These are phyloP conservation scores for Murina feae DNA, from an alignment of 2,113 vertebrate genomes.

Conservation along the genomic window DNA sequence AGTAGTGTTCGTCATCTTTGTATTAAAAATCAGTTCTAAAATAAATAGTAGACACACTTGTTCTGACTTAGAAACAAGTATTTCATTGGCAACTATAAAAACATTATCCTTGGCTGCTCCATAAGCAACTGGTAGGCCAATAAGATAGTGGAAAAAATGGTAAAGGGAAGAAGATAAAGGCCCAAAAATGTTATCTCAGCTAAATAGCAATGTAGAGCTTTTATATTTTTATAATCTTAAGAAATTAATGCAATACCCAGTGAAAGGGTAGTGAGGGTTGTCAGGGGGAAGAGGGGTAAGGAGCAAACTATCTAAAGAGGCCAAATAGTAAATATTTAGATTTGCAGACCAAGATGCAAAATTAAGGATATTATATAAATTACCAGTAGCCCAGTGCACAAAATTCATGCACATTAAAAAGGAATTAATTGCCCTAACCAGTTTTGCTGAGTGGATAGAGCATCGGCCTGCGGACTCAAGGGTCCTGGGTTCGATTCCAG, in stretches of 20 bases:
- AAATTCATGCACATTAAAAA: too few relatives aligned
- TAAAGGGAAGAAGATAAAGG: not conserved
- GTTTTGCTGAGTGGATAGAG: too few relatives aligned
- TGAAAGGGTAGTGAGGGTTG: not conserved
- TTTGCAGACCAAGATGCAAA: not conserved
- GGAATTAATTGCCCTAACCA: too few relatives aligned
- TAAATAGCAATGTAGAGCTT: not conserved
- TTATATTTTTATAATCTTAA: not conserved
- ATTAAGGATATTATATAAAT: not conserved
- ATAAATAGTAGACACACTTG: not conserved
- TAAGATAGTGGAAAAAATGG: not conserved
- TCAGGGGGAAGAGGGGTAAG: fast-evolving
- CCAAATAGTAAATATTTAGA: not conserved
- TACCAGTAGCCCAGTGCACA: too few relatives aligned
- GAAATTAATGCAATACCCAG: not conserved
- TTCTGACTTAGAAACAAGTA: not conserved
- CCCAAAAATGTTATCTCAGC: not conserved
- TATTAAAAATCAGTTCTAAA: not conserved
- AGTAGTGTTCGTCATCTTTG: not conserved
- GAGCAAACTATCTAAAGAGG: not conserved
- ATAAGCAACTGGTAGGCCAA: not conserved
- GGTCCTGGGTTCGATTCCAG: too few relatives aligned
- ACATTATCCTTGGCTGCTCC: not conserved
- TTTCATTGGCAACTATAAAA: not conserved
- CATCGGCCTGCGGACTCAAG: too few relatives aligned